phyloP scores from a whole-genome alignment of 1,140 invertebrate genomes.

The Drosophila pruinosa region DNA sequence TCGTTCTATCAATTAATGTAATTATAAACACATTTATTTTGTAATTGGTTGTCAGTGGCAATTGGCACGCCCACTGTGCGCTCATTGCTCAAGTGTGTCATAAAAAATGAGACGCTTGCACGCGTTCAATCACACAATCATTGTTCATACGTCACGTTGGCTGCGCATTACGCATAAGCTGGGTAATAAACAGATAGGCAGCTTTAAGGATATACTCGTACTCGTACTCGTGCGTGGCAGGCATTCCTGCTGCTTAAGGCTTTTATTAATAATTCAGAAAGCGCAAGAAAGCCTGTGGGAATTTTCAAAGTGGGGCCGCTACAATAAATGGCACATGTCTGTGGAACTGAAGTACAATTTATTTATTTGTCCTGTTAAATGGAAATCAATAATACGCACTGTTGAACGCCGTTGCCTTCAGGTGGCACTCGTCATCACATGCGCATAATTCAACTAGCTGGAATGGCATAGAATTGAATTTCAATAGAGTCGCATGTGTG shows the following conservation, averaged over 20 bases:
- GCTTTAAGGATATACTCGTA: slow-evolving; percentile 27
- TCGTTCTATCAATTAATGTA: not conserved
- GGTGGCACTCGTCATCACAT: not conserved
- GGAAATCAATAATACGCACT: slow-evolving; percentile 38
- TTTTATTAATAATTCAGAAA: slow-evolving; percentile 44
- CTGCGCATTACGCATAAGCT: not conserved
- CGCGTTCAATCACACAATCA: slow-evolving; percentile 22
- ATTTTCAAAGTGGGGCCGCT: too few species aligned
- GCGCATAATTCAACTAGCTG: not conserved
- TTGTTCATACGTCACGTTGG: slow-evolving; percentile 54
- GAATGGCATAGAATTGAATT: not conserved
- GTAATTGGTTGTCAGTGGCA: slow-evolving; percentile 2
- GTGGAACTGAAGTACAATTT: not conserved
- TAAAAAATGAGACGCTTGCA: slow-evolving; percentile 4
- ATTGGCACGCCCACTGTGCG: slow-evolving; percentile 30
- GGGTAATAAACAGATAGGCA: slow-evolving; percentile 10
- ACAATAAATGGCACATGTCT: not conserved
- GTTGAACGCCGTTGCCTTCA: slow-evolving; percentile 20
- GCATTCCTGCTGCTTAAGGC: slow-evolving; percentile 22
- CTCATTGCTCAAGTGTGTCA: slow-evolving; percentile 7
- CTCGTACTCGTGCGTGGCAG: not conserved
- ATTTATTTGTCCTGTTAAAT: not conserved
- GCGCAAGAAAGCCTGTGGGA: slow-evolving; percentile 10
- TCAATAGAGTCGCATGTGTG: not conserved
- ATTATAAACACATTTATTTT: slow-evolving; percentile 4